Percentiles rank a stretch among this genome's conserved stretches.
Evolutionary conservation across 1,140 invertebrate species (phyloP).

Genomic region (Druon quercuslanigerum): DNA sequence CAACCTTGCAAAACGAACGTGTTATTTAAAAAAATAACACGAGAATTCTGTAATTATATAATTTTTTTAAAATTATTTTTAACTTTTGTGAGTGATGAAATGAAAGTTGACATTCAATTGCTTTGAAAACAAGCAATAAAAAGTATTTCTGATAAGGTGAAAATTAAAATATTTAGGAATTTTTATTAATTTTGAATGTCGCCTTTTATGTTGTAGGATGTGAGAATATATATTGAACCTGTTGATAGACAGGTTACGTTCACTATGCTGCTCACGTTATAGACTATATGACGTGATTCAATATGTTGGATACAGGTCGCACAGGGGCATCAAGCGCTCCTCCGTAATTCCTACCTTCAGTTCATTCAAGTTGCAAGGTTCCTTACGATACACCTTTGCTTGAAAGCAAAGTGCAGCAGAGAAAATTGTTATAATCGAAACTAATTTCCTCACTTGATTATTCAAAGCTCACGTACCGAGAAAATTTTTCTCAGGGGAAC

Average conservation of each 20-base stretch:
- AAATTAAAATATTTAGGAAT: neutral
- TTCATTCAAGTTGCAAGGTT: constrained; percentile 13
- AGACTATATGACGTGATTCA: neutral
- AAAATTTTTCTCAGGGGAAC: too few relatives aligned
- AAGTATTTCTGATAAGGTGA: too few relatives aligned
- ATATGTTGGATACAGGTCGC: neutral
- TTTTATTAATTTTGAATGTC: neutral
- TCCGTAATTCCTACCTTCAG: constrained; percentile 10
- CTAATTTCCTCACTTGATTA: neutral
- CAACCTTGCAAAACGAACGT: too few relatives aligned
- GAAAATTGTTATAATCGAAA: neutral
- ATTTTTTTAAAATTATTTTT: too few relatives aligned
- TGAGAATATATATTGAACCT: neutral
- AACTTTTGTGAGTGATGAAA: too few relatives aligned
- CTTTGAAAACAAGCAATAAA: too few relatives aligned
- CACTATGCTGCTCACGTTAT: constrained; percentile 3
- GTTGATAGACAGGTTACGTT: neutral
- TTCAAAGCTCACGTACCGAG: too few relatives aligned
- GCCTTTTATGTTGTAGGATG: neutral
- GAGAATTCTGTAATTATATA: too few relatives aligned
- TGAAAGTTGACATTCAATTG: too few relatives aligned
- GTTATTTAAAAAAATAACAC: too few relatives aligned
- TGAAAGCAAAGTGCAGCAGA: neutral
- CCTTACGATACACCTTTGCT: neutral
- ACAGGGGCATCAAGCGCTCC: constrained; percentile 3